Conservation (phyloP, 2,797 vertebrate species). For the Rhinoraja longicauda region DNA sequence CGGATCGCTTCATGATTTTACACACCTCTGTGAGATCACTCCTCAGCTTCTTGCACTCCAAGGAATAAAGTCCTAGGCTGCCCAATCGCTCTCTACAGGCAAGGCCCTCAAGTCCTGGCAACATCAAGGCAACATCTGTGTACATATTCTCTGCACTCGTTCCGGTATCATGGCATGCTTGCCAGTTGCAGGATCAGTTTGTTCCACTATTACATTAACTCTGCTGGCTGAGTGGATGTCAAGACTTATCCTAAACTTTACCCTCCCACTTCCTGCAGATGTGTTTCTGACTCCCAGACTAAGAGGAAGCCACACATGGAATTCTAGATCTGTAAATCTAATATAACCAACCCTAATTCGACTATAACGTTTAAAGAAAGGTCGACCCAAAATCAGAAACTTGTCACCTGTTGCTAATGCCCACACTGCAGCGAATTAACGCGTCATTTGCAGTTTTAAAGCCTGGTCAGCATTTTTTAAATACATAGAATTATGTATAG, state of each 20-base stretch:
- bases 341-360: too few species aligned
- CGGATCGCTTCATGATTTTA: too few species aligned
- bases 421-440: neutral
- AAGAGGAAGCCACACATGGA: neutral
- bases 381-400: neutral
- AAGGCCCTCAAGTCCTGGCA: too few species aligned
- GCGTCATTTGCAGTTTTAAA: neutral
- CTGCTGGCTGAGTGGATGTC: neutral
- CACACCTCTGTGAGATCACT: too few species aligned
- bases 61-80: too few species aligned
- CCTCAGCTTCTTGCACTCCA: too few species aligned
- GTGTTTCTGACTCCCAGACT: neutral
- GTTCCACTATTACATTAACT: neutral
- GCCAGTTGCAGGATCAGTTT: neutral
- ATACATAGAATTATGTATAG: neutral
- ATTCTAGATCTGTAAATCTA: neutral
- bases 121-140: too few species aligned
- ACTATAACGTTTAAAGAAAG: too few species aligned
- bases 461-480: neutral
- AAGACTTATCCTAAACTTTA: neutral
- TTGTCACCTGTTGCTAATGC: neutral
- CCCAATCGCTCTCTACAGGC: too few species aligned
- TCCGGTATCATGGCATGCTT: too few species aligned
- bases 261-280: neutral
- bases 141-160: too few species aligned